Percentiles rank a stretch among this genome's conserved stretches.
Evolutionary conservation across 2,888 invertebrate species (phyloP).

Genomic region (Iphiclides podalirius): DNA sequence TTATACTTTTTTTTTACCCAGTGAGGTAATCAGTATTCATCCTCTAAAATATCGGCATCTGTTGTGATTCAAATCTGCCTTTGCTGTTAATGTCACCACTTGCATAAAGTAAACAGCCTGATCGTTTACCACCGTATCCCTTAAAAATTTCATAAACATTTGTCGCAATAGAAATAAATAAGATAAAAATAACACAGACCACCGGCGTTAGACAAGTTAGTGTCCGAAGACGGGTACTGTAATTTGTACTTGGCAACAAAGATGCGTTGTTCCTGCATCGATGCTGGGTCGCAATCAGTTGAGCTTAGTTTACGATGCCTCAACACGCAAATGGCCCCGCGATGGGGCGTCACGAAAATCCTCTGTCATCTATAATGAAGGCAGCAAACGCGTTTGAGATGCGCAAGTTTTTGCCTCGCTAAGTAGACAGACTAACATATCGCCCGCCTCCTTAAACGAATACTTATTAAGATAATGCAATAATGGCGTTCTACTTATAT

Average conservation of each 20-base stretch:
- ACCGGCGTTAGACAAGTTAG: conserved; percentile 39
- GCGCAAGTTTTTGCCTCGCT: conserved; percentile 13
- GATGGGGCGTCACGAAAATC: conserved; percentile 8
- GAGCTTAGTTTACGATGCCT: conserved; percentile 37
- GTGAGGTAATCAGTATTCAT: too few relatives aligned
- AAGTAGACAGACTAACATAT: conserved; percentile 12
- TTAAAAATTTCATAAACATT: too few relatives aligned
- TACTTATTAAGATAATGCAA: conserved; percentile 13
- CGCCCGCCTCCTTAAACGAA: conserved; percentile 13
- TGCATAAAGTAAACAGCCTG: too few relatives aligned
- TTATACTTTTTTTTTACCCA: too few relatives aligned
- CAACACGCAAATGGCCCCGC: conserved; percentile 34
- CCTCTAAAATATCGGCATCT: too few relatives aligned
- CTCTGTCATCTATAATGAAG: conserved; percentile 14
- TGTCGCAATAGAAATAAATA: too few relatives aligned
- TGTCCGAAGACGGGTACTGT: conserved; percentile 34
- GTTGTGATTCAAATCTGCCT: too few relatives aligned
- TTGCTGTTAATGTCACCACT: too few relatives aligned
- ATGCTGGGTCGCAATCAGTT: conserved; percentile 32
- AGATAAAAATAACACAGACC: too few relatives aligned
- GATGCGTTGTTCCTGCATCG: conserved; percentile 58
- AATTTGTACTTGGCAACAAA: conserved; percentile 54
- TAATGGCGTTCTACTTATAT: conserved; percentile 11
- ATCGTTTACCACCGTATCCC: too few relatives aligned
- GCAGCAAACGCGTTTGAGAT: conserved; percentile 14